Conservation (phyloP, 2,888 invertebrate genomes). For the Tenthredo amoena region DNA sequence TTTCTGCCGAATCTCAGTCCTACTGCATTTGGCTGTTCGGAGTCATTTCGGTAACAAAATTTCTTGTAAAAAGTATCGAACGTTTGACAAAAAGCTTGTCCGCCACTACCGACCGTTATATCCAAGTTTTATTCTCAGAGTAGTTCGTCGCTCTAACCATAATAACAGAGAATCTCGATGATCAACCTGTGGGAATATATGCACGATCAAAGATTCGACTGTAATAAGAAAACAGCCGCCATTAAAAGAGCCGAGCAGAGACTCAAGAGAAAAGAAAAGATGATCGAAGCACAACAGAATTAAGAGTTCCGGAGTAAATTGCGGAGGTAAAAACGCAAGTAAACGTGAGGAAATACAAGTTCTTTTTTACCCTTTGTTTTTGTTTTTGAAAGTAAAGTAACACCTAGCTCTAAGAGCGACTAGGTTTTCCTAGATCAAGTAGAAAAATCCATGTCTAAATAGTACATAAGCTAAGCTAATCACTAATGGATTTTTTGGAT, state of each 20-base stretch:
- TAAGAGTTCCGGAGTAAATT: background rate
- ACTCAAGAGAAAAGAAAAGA: background rate
- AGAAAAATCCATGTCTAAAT: background rate
- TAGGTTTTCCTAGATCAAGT: background rate
- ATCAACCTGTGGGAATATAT: background rate
- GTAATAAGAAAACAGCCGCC: background rate
- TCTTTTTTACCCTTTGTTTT: background rate
- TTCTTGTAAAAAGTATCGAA: background rate
- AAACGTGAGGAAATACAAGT: background rate
- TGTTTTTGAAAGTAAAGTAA: background rate
- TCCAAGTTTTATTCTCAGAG: slow-evolving; percentile 3
- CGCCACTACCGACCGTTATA: background rate
- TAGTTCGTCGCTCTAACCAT: background rate
- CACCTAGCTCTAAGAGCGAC: background rate
- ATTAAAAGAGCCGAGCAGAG: background rate
- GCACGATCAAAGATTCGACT: background rate
- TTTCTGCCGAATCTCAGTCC: background rate
- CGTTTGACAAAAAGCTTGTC: slow-evolving; percentile 7
- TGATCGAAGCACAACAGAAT: background rate
- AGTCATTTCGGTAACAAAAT: background rate
- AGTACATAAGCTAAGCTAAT: background rate
- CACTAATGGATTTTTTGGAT: background rate
- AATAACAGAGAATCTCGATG: slow-evolving; percentile 9
- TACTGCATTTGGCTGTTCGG: background rate
- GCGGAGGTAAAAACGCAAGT: background rate